Evolutionary conservation across 2,113 vertebrate genomes (phyloP), one percentile per base, ranked within the genome.

Genomic region (Caranx melampygus): DNA sequence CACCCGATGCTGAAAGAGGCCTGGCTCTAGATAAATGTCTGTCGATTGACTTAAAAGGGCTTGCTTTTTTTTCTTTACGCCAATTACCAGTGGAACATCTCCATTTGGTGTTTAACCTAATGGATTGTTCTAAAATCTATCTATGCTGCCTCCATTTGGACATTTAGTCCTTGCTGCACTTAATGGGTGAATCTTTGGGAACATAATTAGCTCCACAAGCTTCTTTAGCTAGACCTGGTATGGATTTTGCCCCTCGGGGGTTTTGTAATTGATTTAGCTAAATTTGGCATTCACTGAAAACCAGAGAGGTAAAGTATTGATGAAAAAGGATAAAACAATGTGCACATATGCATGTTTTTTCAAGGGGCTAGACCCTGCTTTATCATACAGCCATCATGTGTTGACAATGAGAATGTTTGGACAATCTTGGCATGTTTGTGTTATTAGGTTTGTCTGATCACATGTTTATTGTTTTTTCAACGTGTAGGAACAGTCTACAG

Each of bases 71-170:
- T n/a, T 44, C 26, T 75, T 63, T 52, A n/a, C 12, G 44, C 78
- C 81, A 86, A 87, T 86, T 78, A 87, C 33, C 81, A 75, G 55
- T 47, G 45, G 83, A 88, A 82, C 81, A 49, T 88, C 87, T 86
- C 88, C 73, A 85, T 89, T 92, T 71, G 8, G 40, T 15, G 42
- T 80, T 72, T 64, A 61, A 77, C 79, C 40, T 84, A 91, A 91
- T 92, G 87, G 90, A 44, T 65, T 75, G 67, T 16, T 73, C 37
- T 68, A 65, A 84, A 86, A 87, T 79, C 81, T 21, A 89, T 92
- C 16, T 21, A 63, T 67, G 37, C 70, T 66, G 55, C 69, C 45
- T 83, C 85, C 68, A 84, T 90, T 91, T 81, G 72, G 62, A 42
- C 77, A 65, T 66, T 64, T 79, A 84, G 67, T 26, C 42, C 66